These are phyloP conservation scores for human (Homo sapiens) DNA, from an alignment of 2,113 vertebrate species.

Conservation along the genomic window DNA sequence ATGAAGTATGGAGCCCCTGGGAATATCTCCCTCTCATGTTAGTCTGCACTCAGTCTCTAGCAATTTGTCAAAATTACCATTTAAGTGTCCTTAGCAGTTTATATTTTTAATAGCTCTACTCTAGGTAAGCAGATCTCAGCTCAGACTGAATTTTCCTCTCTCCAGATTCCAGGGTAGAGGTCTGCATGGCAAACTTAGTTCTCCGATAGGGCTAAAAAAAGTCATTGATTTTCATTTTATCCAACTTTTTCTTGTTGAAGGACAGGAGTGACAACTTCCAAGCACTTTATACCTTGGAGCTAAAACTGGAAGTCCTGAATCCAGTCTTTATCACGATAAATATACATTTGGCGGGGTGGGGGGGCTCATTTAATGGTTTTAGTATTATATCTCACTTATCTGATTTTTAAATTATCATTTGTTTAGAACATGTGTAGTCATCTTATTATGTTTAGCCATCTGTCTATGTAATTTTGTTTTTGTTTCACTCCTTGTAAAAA, in stretches of 20 bases:
- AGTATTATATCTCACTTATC: neutral
- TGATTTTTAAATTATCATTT: neutral
- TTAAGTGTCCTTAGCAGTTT: neutral
- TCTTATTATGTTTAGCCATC: neutral
- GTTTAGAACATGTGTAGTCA: neutral
- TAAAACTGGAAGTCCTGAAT: neutral
- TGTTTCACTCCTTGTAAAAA: neutral
- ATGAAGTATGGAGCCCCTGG: neutral
- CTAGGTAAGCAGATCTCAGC: neutral
- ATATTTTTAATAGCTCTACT: neutral
- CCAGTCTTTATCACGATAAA: neutral
- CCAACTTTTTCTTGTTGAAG: neutral
- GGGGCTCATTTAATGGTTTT: neutral
- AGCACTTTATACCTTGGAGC: neutral
- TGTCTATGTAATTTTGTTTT: neutral
- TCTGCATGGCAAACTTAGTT: neutral
- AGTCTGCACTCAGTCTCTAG: neutral
- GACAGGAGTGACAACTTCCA: neutral
- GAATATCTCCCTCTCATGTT: neutral
- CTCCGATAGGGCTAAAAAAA: neutral
- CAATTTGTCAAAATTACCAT: neutral
- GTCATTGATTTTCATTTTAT: neutral
- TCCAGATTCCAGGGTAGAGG: neutral
- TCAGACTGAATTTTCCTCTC: neutral
- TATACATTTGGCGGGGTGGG: neutral